These are phyloP conservation scores for Pristionchus japonicus DNA, from an alignment of 2,888 invertebrate genomes.

Conservation along the genomic window DNA sequence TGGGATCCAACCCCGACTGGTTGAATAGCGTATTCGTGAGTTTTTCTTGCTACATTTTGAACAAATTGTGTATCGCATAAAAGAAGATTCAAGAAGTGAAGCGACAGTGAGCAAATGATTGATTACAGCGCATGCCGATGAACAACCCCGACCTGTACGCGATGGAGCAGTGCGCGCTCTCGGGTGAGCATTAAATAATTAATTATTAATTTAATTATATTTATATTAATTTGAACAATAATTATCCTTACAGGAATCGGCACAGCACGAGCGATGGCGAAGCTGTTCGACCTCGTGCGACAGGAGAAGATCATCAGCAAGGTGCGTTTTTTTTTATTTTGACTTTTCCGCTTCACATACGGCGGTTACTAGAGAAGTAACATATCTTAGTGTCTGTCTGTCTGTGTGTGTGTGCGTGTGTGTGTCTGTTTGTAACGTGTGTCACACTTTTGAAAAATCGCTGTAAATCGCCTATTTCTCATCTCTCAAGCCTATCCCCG, in stretches of 20 bases:
- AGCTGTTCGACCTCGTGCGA: slow-evolving; percentile 56
- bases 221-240: background rate
- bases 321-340: background rate
- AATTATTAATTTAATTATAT: background rate
- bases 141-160: slow-evolving; percentile 68
- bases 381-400: too few relatives aligned
- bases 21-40: slow-evolving; percentile 56
- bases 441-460: too few relatives aligned
- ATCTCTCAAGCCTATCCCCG: too few relatives aligned
- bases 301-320: slow-evolving; percentile 53
- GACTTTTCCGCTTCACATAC: background rate
- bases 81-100: background rate
- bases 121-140: slow-evolving; percentile 61
- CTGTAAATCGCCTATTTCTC: too few relatives aligned
- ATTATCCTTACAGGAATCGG: slow-evolving; percentile 53
- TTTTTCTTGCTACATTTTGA: background rate
- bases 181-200: slow-evolving; percentile 48
- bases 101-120: background rate
- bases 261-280: slow-evolving; percentile 63
- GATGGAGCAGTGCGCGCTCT: slow-evolving; percentile 65
- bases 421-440: too few relatives aligned
- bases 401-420: too few relatives aligned
- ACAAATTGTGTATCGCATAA: too few relatives aligned
- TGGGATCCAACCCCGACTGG: slow-evolving; percentile 56
- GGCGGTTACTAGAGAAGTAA: too few relatives aligned